phyloP scores from a whole-genome alignment of 1,140 invertebrate genomes.

The Sycophaga agraensis region DNA sequence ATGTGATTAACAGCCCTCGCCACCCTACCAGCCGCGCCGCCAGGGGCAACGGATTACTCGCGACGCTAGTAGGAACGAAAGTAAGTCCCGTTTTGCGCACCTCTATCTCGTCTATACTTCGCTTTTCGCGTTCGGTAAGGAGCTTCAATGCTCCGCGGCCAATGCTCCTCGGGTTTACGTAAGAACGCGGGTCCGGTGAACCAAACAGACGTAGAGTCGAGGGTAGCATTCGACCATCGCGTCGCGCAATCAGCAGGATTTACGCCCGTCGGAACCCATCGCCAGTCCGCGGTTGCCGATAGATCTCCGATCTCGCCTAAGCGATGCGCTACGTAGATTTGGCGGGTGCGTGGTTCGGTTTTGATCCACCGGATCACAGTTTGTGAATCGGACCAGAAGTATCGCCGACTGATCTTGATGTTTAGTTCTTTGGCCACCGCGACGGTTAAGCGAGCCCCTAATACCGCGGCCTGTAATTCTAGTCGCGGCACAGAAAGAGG shows the following conservation, averaged over 20 bases:
- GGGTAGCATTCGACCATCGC: too few relatives aligned
- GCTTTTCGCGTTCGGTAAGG: too few relatives aligned
- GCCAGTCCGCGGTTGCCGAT: constrained; percentile 51
- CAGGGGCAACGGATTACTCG: too few relatives aligned
- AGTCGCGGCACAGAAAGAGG: too few relatives aligned
- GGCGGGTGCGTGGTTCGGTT: constrained; percentile 15
- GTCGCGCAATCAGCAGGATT: too few relatives aligned
- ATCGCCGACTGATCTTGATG: not conserved
- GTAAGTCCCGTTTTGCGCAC: too few relatives aligned
- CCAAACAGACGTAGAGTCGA: constrained; percentile 44
- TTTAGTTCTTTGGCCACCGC: not conserved
- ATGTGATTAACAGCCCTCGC: too few relatives aligned
- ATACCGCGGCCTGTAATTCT: too few relatives aligned
- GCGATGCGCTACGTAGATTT: too few relatives aligned
- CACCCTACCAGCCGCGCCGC: too few relatives aligned
- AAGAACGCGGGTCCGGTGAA: not conserved
- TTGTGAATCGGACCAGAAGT: constrained; percentile 42
- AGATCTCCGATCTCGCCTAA: constrained; percentile 10
- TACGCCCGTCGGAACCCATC: constrained; percentile 47
- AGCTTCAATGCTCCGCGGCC: not conserved
- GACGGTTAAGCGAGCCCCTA: not conserved
- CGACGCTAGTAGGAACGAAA: too few relatives aligned
- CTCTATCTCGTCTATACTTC: too few relatives aligned
- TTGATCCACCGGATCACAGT: constrained; percentile 40
- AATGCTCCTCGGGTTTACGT: not conserved